Conservation (phyloP, 2,113 vertebrate genomes). For the Anolis sagrei region DNA sequence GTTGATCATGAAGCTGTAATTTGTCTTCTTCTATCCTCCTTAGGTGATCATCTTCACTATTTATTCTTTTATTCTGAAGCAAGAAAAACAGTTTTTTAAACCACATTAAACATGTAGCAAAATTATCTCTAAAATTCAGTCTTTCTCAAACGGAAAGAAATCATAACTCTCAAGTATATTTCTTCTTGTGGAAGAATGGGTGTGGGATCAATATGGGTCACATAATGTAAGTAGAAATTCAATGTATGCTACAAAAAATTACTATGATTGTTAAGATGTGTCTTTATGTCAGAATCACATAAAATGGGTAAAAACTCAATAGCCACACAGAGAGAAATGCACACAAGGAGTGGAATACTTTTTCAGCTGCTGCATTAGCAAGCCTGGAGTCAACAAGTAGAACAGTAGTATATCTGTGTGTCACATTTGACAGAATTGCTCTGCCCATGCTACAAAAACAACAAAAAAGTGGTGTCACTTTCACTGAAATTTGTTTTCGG, state of each 20-base stretch:
- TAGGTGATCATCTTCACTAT: conserved; percentile 74
- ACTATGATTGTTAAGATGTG: neutral
- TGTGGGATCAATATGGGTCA: neutral
- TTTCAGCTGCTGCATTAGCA: conserved; percentile 1
- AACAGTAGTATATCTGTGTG: too few species aligned
- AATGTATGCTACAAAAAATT: neutral
- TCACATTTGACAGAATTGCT: too few species aligned
- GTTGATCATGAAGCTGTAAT: conserved; percentile 79
- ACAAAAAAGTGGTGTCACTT: neutral
- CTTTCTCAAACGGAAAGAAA: conserved; percentile 6
- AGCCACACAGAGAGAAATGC: neutral
- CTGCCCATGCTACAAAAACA: too few species aligned
- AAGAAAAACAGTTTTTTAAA: conserved; percentile 13
- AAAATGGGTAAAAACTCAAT: conserved; percentile 9
- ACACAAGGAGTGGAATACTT: conserved; percentile 23
- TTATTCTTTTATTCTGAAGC: conserved; percentile 73
- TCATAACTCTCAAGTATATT: too few species aligned
- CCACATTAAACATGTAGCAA: neutral
- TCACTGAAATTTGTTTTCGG: neutral
- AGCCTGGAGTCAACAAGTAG: too few species aligned
- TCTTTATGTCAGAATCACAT: neutral
- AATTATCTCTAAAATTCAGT: neutral
- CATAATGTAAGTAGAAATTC: neutral
- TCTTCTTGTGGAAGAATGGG: neutral
- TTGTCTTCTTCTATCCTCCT: conserved; percentile 77